Evolutionary conservation across 2,797 vertebrate species (phyloP).

Genomic region (Silurus lanzhouensis): DNA sequence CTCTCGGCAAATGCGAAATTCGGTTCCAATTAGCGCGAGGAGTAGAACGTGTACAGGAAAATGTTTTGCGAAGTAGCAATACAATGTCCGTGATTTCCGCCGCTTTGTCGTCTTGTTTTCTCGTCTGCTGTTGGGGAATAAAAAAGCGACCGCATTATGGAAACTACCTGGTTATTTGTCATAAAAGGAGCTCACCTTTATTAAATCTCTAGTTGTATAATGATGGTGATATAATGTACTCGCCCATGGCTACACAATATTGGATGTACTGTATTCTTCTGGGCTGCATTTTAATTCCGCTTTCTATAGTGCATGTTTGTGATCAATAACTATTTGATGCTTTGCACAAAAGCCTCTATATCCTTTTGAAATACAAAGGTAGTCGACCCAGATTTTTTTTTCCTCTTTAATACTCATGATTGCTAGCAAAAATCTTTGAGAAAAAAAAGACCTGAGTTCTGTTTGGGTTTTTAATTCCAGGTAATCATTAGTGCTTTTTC

Average conservation of each 20-base stretch:
- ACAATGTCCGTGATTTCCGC: background rate
- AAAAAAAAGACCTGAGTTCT: no score
- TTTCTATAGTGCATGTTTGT: background rate
- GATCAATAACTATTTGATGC: slow-evolving; percentile 15
- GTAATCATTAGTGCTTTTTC: no score
- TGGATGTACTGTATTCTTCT: background rate
- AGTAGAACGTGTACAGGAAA: background rate
- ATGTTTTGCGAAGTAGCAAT: background rate
- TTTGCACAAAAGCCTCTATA: background rate
- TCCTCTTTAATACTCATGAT: background rate
- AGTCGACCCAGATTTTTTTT: background rate
- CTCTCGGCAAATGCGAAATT: background rate
- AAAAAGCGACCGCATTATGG: background rate
- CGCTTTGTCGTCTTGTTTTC: no score
- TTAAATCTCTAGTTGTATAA: background rate
- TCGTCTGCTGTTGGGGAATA: background rate
- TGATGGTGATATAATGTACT: background rate
- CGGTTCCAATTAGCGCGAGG: background rate
- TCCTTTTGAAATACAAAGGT: background rate
- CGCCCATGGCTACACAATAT: background rate
- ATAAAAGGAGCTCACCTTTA: background rate
- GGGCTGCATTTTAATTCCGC: background rate
- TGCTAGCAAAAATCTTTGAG: background rate
- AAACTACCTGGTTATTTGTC: background rate
- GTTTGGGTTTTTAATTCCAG: no score